Evolutionary conservation across 2,797 vertebrate species (phyloP).

Genomic region (Avahi laniger): DNA sequence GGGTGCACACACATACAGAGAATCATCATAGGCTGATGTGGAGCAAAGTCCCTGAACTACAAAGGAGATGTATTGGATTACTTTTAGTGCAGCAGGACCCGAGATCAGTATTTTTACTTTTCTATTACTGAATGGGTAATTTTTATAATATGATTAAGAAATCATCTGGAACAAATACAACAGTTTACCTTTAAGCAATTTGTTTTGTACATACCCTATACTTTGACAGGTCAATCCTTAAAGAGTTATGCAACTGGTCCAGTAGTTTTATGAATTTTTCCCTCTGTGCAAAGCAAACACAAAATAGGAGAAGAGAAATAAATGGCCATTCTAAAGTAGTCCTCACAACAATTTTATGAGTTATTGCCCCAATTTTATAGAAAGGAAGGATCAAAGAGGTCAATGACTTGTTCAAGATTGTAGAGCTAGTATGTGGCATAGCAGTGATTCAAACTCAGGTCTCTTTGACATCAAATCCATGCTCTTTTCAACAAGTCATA

Average conservation of each 20-base stretch:
- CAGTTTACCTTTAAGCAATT: neutral
- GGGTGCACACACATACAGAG: neutral
- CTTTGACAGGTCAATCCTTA: conserved; percentile 98
- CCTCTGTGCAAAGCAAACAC: conserved; percentile 89
- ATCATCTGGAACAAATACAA: neutral
- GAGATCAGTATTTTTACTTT: neutral
- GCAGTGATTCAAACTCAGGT: neutral
- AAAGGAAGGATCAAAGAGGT: neutral
- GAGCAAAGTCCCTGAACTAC: neutral
- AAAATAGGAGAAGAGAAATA: conserved; percentile 8
- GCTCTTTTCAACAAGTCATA: neutral
- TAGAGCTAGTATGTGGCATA: neutral
- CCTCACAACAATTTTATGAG: neutral
- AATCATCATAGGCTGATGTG: neutral
- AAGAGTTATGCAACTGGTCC: conserved; percentile 98
- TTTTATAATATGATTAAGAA: neutral
- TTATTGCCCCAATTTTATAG: neutral
- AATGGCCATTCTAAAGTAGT: neutral
- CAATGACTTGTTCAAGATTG: neutral
- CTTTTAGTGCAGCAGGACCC: neutral
- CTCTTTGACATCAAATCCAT: neutral
- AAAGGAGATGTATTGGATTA: neutral
- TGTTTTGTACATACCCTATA: conserved; percentile 91
- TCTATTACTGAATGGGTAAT: neutral
- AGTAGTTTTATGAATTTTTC: conserved; percentile 98